A percentile compares a stretch with the other conserved stretches of the same genome.
These are phyloP conservation scores for Carduelis carduelis DNA, from an alignment of 2,797 vertebrate genomes.

Conservation along the genomic window DNA sequence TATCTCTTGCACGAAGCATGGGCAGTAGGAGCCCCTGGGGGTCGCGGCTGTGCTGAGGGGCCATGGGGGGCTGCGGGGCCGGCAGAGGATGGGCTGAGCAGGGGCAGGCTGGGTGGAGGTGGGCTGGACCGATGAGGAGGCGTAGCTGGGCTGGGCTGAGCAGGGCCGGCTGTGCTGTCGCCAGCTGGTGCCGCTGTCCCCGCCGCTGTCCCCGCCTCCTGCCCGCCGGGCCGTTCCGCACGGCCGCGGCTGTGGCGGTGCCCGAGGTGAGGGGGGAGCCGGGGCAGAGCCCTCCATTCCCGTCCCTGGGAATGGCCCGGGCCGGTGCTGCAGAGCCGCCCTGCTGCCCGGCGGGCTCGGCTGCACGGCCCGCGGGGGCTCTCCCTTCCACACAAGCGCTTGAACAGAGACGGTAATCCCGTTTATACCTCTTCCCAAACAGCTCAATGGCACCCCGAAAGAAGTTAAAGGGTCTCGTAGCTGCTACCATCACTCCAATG, in stretches of 20 bases:
- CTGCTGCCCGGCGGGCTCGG: background rate
- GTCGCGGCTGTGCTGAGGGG: background rate
- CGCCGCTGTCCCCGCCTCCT: background rate
- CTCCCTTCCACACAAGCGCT: background rate
- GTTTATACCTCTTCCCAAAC: background rate
- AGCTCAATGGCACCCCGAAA: conserved; percentile 66
- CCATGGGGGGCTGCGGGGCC: background rate
- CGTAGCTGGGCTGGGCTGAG: background rate
- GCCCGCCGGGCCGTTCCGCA: rapidly evolving
- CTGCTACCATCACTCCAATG: conserved; percentile 91
- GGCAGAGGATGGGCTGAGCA: too few species aligned
- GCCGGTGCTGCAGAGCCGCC: background rate
- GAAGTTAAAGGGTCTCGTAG: conserved; percentile 83
- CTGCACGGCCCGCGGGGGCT: background rate
- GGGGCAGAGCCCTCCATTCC: background rate
- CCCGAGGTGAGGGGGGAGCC: background rate
- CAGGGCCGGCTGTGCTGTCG: rapidly evolving
- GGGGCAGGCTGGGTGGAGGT: background rate
- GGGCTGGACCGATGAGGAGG: background rate
- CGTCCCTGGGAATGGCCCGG: background rate
- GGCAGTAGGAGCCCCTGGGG: too few species aligned
- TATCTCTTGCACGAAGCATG: background rate
- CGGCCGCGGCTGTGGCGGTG: rapidly evolving
- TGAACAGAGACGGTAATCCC: background rate
- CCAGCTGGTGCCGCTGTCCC: background rate